Percentiles rank a stretch among this genome's conserved stretches.
Conservation (phyloP, 2,888 invertebrate species). For the Ennomos erosarius region DNA sequence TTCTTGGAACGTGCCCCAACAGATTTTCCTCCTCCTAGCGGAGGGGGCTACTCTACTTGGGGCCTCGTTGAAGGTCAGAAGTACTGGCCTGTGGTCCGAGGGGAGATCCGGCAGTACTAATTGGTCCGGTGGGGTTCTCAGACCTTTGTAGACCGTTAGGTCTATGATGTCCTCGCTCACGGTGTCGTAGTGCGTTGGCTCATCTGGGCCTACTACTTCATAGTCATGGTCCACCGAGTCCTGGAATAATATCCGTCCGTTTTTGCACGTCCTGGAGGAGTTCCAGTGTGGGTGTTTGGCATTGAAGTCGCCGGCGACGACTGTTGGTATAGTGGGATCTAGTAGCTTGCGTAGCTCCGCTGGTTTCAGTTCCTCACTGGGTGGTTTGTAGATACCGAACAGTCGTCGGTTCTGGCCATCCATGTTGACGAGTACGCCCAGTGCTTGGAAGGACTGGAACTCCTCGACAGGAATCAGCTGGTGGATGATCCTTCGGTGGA, state of each 20-base stretch:
- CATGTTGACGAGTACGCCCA: conserved; percentile 1
- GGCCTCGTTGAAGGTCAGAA: neutral
- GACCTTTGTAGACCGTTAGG: neutral
- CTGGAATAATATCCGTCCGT: neutral
- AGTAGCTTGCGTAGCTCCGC: neutral
- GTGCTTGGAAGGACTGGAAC: neutral
- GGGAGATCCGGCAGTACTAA: neutral
- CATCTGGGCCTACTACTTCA: neutral
- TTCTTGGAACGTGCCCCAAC: neutral
- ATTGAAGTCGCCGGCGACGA: conserved; percentile 9
- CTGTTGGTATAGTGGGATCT: neutral
- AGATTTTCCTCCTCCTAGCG: neutral
- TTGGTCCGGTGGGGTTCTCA: neutral
- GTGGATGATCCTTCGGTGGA: conserved; percentile 5
- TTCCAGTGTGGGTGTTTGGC: conserved; percentile 3
- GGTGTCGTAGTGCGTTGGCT: neutral
- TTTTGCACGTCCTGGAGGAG: neutral
- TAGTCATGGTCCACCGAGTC: conserved; percentile 10
- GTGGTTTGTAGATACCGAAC: too few species aligned
- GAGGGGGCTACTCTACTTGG: conserved; percentile 1
- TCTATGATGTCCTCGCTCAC: neutral
- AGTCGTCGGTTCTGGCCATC: too few species aligned
- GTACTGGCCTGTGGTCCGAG: conserved; percentile 6
- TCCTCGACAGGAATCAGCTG: neutral
- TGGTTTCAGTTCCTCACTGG: neutral